Conservation (phyloP, 2,888 invertebrate genomes). For the Fragum whitleyi region DNA sequence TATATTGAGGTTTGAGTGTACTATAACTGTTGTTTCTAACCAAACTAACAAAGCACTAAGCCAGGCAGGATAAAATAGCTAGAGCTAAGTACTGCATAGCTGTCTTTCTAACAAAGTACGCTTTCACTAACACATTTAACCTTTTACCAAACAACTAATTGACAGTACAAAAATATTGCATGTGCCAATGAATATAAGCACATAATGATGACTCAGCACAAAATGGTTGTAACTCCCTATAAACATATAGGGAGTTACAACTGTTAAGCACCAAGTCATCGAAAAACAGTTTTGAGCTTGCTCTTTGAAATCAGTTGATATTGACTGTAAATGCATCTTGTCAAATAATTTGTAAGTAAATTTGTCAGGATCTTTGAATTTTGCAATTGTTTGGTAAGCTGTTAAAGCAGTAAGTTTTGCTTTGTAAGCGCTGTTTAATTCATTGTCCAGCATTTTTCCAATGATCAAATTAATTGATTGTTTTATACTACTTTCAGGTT, state of each 20-base stretch:
- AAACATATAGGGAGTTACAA: too few relatives aligned
- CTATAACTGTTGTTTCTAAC: constrained; percentile 23
- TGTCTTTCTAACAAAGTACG: constrained; percentile 2
- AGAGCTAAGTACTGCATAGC: constrained; percentile 24
- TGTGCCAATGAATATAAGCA: too few relatives aligned
- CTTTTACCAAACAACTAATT: background rate
- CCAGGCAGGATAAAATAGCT: constrained; percentile 17
- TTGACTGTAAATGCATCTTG: too few relatives aligned
- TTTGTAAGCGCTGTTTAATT: background rate
- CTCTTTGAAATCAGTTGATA: too few relatives aligned
- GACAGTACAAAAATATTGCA: too few relatives aligned
- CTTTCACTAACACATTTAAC: constrained; percentile 7
- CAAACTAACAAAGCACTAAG: constrained; percentile 27
- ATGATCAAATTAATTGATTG: constrained; percentile 15
- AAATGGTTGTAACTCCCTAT: too few relatives aligned
- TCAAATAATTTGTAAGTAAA: too few relatives aligned
- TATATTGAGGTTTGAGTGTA: background rate
- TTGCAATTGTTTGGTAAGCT: background rate
- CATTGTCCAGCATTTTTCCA: background rate
- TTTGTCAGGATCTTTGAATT: background rate
- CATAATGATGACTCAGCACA: too few relatives aligned
- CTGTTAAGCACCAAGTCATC: too few relatives aligned
- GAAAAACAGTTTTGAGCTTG: too few relatives aligned
- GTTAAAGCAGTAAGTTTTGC: constrained; percentile 5
- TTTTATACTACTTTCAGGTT: constrained; percentile 71